Base-by-base conservation (phyloP, 2,888 invertebrate genomes). In the Hemistola chrysoprasaria region DNA sequence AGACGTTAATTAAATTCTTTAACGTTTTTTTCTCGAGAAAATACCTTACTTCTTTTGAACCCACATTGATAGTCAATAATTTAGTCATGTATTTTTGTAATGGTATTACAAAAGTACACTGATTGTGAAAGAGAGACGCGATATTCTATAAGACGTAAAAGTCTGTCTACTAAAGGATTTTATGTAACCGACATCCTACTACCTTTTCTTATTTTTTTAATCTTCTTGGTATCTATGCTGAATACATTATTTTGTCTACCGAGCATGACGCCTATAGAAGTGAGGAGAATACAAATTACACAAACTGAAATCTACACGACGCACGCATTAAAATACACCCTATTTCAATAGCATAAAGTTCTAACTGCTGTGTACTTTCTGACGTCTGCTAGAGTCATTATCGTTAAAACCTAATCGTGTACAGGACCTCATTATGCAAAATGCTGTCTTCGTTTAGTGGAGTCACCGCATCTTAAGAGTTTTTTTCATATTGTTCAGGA, bases 351-450 rank as follows among this genome's bases (percentile, higher is more conserved):
- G 1, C 0, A 1, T 56, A 66, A 36, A 50, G 66, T 54, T 44
- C n/a, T 26, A 11, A 64, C 58, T 71, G 8, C 32, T 11, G 8
- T 43, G 48, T 8, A 9, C 34, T 44, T 42, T 34, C 45, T 59
- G 50, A 46, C 60, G 29, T 40, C 50, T 46, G 40, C 35, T 64
- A 59, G 64, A 75, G 75, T 80, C 79, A 80, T 82, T 80, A 78
- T 81, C 83, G 78, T 84, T 82, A 83, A 80, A 80, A 74, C 69
- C 78, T 79, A 81, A 84, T 84, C 82, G 75, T 67, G 75, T 74
- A 78, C 76, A 75, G 75, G 65, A 69, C 69, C 75, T 79, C 80
- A 81, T 83, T 83, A 84, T 81, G 83, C 69, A 74, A 78, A 81
- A 71, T 65, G 62, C 61, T 62, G 61, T 70, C 67, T 71, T 68